Base-by-base conservation (phyloP, 2,797 vertebrate genomes). In the Micrastur ruficollis region DNA sequence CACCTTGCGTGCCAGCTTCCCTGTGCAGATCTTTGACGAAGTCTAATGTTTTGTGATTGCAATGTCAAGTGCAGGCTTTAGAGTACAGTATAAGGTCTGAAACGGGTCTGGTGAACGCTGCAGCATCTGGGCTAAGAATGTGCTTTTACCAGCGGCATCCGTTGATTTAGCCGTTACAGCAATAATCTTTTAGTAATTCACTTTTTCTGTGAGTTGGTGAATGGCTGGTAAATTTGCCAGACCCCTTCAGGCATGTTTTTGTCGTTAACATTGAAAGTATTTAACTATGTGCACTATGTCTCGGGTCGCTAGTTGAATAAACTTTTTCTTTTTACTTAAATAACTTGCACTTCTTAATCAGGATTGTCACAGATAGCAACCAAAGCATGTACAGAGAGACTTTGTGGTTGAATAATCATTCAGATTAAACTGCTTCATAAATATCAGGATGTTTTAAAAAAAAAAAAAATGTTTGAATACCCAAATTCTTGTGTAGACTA, bases 371-470 rank as follows among this genome's bases (percentile, higher is more conserved):
- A 91, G 83, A 85, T 6, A 90, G 73, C 72, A 82, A 62, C 27
- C 44, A 75, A 90, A 27, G 40, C 71, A 23, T 73, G 74, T 38
- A 73, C 55, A 73, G 59, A 44, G 52, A 87, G 27, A 70, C 15
- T 93, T 76, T 81, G 79, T 68, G 79, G 53, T 27, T 81, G 79
- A 83, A 82, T 53, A 83, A 81, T 66, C 46, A 32, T 31, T 85
- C 65, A 86, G 83, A 93, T 91, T 83, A 74, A 95, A 78, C 46
- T 83, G 70, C 26, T 90, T 85, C 71, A 53, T 83, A 81, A 91
- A 78, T 72, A 95, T 8, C 10, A 50, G 46, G 26, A 62, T 29
- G 17, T 49, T 75, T 76, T 25, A 14, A 38, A 78, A 61, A 62
- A 79, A 14, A 38, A 78, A 61, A 62, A 79, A 44, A 46, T 61